Percentiles rank a stretch among this genome's conserved stretches.
These are phyloP conservation scores for Mystacornis crossleyi DNA, from an alignment of 2,113 vertebrate species.

Conservation along the genomic window DNA sequence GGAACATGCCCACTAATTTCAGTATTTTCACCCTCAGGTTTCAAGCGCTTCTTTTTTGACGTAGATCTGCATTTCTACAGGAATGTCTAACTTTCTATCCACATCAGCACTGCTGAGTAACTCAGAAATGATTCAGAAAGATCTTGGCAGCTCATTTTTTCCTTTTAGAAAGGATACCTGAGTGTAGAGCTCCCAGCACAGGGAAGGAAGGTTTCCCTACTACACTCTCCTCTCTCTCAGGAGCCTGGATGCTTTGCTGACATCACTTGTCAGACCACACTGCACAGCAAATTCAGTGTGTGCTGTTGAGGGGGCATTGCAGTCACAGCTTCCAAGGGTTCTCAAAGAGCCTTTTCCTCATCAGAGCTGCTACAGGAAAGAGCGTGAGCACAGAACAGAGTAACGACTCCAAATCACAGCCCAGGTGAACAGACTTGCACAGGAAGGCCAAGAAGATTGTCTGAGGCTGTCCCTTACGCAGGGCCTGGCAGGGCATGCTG, in stretches of 20 bases:
- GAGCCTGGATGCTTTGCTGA: background rate
- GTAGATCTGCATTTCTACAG: background rate
- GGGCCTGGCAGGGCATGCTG: background rate
- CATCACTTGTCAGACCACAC: background rate
- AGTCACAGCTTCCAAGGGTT: background rate
- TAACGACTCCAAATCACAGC: background rate
- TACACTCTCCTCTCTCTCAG: background rate
- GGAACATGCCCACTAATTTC: background rate
- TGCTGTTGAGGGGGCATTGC: background rate
- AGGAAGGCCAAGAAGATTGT: background rate
- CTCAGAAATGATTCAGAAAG: background rate
- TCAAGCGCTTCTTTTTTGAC: background rate
- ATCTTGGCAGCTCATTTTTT: background rate
- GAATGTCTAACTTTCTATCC: background rate
- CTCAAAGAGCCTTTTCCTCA: background rate
- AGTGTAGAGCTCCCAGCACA: background rate
- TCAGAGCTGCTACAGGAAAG: background rate
- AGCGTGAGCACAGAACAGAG: background rate
- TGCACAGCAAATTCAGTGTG: background rate
- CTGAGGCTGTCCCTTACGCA: background rate
- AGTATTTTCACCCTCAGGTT: background rate
- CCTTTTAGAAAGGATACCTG: background rate
- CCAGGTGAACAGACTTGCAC: background rate
- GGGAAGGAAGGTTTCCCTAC: background rate
- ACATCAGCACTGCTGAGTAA: background rate